phyloP scores from a whole-genome alignment of 2,888 invertebrate species.

The Eupithecia subfuscata region DNA sequence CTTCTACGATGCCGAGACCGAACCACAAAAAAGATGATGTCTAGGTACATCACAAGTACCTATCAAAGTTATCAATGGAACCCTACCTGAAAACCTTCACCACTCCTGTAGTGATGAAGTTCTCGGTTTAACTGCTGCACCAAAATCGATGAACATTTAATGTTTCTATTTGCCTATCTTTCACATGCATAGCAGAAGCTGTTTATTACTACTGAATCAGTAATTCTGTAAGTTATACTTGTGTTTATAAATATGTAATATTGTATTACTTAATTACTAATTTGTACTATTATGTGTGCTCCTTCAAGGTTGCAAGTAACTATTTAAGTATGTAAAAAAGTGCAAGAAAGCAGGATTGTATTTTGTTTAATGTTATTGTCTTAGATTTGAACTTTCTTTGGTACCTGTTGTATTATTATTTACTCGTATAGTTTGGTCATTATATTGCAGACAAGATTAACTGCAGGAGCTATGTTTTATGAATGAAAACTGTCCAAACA shows the following conservation, averaged over 20 bases:
- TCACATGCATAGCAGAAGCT: not conserved
- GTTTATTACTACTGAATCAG: not conserved
- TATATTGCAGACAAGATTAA: not conserved
- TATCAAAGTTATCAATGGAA: not conserved
- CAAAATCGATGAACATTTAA: not conserved
- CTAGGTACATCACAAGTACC: not conserved
- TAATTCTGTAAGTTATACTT: not conserved
- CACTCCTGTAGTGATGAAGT: not conserved
- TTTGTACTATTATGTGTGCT: not conserved
- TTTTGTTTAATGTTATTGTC: not conserved
- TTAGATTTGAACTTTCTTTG: not conserved
- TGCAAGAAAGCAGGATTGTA: not conserved
- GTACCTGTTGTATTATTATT: not conserved
- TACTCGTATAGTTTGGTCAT: not conserved
- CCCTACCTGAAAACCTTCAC: not conserved
- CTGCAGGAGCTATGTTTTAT: not conserved
- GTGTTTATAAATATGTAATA: not conserved
- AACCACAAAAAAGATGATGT: not conserved
- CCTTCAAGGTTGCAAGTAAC: not conserved
- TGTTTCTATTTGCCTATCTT: not conserved
- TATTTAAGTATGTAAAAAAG: not conserved
- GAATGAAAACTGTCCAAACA: not conserved
- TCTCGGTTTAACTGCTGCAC: not conserved
- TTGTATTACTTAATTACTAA: not conserved
- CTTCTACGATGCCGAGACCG: not conserved